phyloP scores from a whole-genome alignment of 2,113 vertebrate species.

The Anarrhichthys ocellatus region DNA sequence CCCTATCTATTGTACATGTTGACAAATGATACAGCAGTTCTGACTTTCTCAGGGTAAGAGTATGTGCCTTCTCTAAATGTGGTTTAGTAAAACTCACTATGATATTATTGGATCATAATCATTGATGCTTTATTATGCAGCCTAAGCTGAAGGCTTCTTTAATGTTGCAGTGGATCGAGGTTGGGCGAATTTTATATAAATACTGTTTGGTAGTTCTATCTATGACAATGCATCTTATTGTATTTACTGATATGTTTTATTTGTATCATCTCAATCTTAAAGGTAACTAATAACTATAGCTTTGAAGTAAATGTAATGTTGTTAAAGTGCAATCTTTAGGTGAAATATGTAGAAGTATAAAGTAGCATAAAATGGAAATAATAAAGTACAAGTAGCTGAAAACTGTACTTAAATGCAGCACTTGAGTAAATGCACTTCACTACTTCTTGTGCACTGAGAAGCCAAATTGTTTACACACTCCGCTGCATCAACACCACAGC shows the following conservation, averaged over 20 bases:
- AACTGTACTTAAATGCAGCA: background rate
- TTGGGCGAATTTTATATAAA: background rate
- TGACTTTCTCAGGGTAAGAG: background rate
- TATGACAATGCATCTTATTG: background rate
- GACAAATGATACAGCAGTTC: background rate
- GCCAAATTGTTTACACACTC: background rate
- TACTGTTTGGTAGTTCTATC: background rate
- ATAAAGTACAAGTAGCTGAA: background rate
- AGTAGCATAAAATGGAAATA: background rate
- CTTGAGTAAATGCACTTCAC: background rate
- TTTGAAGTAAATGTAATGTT: background rate
- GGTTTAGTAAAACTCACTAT: background rate
- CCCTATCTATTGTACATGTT: background rate
- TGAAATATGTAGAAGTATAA: background rate
- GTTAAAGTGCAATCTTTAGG: background rate
- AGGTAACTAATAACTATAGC: background rate
- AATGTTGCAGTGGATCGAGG: background rate
- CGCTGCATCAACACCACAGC: background rate
- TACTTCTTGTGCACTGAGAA: background rate
- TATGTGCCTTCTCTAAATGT: background rate
- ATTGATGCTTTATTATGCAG: background rate
- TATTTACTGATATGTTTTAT: background rate
- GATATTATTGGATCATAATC: background rate
- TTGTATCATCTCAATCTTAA: background rate
- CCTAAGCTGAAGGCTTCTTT: background rate